Evolutionary conservation across 1,140 invertebrate genomes (phyloP).

Genomic region (Cydia strobilella): DNA sequence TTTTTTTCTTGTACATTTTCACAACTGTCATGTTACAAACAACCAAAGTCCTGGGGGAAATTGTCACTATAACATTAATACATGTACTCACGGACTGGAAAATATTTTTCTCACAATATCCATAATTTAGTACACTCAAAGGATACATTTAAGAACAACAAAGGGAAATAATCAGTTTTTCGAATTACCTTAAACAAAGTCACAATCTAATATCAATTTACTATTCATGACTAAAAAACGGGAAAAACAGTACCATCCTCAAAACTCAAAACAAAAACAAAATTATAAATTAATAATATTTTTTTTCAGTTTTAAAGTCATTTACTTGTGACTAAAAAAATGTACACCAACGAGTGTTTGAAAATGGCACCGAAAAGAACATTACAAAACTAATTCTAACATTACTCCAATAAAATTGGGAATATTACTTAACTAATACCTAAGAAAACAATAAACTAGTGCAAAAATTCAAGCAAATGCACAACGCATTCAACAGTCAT

Average conservation of each 20-base stretch:
- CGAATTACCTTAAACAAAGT: conserved; percentile 50
- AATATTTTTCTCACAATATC: conserved; percentile 1
- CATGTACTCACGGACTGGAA: conserved; percentile 33
- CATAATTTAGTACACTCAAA: background rate
- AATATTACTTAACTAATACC: conserved; percentile 72
- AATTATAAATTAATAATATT: background rate
- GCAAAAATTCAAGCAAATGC: conserved; percentile 46
- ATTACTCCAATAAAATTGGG: conserved; percentile 62
- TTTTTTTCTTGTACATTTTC: conserved; percentile 60
- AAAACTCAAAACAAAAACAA: conserved; percentile 40
- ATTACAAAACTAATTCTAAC: conserved; percentile 58
- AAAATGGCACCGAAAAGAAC: conserved; percentile 60
- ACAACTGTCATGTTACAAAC: conserved; percentile 55
- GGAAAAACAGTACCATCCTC: conserved; percentile 55
- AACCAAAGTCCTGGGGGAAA: conserved; percentile 39
- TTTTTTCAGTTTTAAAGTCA: conserved; percentile 24
- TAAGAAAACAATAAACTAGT: conserved; percentile 50
- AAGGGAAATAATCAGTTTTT: conserved; percentile 50
- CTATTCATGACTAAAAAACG: conserved; percentile 47
- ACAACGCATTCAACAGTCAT: conserved; percentile 42
- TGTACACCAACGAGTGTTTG: conserved; percentile 41
- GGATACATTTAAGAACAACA: conserved; percentile 43
- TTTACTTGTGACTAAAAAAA: conserved; percentile 35
- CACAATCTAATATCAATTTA: conserved; percentile 54
- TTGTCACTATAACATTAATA: conserved; percentile 34